Base-by-base conservation (phyloP, 2,113 vertebrate species). In the Seriola rivoliana region DNA sequence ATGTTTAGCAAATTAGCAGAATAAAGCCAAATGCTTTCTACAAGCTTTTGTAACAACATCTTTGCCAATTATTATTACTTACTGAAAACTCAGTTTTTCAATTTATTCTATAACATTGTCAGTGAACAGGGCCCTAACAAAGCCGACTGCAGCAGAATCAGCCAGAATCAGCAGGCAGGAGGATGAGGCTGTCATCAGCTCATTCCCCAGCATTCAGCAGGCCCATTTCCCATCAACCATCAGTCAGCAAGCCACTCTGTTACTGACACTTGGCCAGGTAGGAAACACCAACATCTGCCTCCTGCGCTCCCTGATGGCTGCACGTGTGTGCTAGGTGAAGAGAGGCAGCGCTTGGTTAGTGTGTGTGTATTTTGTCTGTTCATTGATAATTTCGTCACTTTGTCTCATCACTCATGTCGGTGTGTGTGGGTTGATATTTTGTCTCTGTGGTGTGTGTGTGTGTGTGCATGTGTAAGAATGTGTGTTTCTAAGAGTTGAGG, bases 161-260 rank as follows among this genome's bases (percentile, higher is more conserved):
- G 29, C 17, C 52, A 23, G n/a, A n/a, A 14, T 71, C 54, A 67
- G 60, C 60, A 32, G 62, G 46, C 1, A 29, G 63, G 63, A 44
- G 16, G 75, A 65, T 42, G 50, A 12, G 54, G 6, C 80, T 83
- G 80, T 87, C 85, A 63, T 75, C 85, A 48, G 85, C 80, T 82
- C 54, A 19, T 75, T 75, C 8, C 60, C 60, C 60, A 62, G 62
- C 46, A 72, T 67, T 71, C 75, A 71, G 8, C 71, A 12, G 36
- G 36, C 9, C 19, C 73, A 59, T 77, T 73, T 80, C 81, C 67
- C 77, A 77, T 84, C 76, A 55, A 32, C 71, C 77, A 65, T 84
- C 86, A 75, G 64, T 88, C 86, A 88, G 54, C 46, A 9, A 78
- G 71, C 42, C 75, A 82, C 78, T 85, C 34, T 75, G 65, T 78